Conservation (phyloP, 2,888 invertebrate species). For the Cosmia trapezina region DNA sequence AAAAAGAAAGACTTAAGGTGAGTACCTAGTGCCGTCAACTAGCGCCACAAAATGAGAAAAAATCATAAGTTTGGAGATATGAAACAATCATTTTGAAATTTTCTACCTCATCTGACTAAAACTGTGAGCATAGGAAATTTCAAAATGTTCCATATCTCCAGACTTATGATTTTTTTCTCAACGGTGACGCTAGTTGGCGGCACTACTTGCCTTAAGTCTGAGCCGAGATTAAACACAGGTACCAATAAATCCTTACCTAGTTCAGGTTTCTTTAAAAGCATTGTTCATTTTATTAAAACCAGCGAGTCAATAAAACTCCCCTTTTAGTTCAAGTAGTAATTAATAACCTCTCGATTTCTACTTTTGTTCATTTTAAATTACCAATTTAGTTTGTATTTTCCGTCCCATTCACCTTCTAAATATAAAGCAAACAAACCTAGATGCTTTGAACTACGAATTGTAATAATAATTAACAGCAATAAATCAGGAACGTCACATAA, state of each 20-base stretch:
- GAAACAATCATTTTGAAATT: no score
- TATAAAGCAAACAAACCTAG: slow-evolving; percentile 27
- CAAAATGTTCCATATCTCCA: no score
- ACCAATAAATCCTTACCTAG: slow-evolving; percentile 13
- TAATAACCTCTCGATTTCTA: slow-evolving; percentile 2
- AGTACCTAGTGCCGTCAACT: no score
- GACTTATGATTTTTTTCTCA: no score
- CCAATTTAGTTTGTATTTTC: no score
- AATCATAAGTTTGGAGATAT: no score
- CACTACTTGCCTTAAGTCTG: background rate
- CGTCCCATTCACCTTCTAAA: slow-evolving; percentile 6
- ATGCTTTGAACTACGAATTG: slow-evolving; percentile 44
- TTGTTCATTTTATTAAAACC: slow-evolving; percentile 20
- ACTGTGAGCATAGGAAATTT: no score
- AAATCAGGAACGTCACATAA: slow-evolving; percentile 63
- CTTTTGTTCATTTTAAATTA: no score
- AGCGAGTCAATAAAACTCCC: background rate
- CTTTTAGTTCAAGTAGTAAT: slow-evolving; percentile 25
- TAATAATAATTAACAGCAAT: slow-evolving; percentile 61
- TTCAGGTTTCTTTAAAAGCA: slow-evolving; percentile 4
- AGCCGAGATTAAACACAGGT: background rate
- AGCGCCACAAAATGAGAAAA: no score
- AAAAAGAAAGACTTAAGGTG: no score
- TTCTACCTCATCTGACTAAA: no score
- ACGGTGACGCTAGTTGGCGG: no score